phyloP scores from a whole-genome alignment of 1,140 invertebrate species.

The Drosophila equinoxialis region DNA sequence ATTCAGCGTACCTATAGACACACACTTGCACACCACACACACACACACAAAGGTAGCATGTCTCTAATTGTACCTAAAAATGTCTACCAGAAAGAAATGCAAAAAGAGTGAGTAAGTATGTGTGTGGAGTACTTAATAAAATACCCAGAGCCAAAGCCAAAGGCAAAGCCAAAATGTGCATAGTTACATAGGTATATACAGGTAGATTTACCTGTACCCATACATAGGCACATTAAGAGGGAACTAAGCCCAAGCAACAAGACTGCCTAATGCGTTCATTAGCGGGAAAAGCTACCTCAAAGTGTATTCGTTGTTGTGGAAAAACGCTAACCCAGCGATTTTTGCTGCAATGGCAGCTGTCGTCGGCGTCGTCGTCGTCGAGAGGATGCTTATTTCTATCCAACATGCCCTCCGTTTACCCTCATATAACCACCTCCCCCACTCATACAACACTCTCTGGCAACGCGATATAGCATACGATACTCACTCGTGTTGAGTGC shows the following conservation, averaged over 20 bases:
- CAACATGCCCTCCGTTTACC: slow-evolving; percentile 2
- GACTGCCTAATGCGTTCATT: slow-evolving; percentile 77
- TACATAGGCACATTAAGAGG: slow-evolving; percentile 17
- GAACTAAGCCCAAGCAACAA: slow-evolving; percentile 68
- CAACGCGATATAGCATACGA: slow-evolving; percentile 39
- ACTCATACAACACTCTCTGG: neutral
- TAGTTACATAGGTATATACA: slow-evolving; percentile 3
- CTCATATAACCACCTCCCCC: neutral
- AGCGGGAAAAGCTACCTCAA: slow-evolving; percentile 78
- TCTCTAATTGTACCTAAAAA: slow-evolving; percentile 68
- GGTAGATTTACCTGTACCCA: neutral
- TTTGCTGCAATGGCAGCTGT: slow-evolving; percentile 37
- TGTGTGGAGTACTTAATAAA: slow-evolving; percentile 69
- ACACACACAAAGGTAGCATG: slow-evolving; percentile 50
- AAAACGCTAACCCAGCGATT: slow-evolving; percentile 74
- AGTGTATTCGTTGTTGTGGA: slow-evolving; percentile 72
- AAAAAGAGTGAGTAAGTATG: slow-evolving; percentile 1
- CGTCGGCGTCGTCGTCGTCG: slow-evolving; percentile 20
- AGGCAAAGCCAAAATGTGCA: slow-evolving; percentile 33
- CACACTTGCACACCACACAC: slow-evolving; percentile 28
- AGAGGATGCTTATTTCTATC: slow-evolving; percentile 3
- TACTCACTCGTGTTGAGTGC: slow-evolving; percentile 67
- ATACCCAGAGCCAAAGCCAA: slow-evolving; percentile 38
- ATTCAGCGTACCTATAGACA: slow-evolving; percentile 66
- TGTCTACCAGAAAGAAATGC: slow-evolving; percentile 37